Percentiles rank a stretch among this genome's conserved stretches.
phyloP scores from a whole-genome alignment of 2,888 invertebrate species.

The Platycnemis pennipes region DNA sequence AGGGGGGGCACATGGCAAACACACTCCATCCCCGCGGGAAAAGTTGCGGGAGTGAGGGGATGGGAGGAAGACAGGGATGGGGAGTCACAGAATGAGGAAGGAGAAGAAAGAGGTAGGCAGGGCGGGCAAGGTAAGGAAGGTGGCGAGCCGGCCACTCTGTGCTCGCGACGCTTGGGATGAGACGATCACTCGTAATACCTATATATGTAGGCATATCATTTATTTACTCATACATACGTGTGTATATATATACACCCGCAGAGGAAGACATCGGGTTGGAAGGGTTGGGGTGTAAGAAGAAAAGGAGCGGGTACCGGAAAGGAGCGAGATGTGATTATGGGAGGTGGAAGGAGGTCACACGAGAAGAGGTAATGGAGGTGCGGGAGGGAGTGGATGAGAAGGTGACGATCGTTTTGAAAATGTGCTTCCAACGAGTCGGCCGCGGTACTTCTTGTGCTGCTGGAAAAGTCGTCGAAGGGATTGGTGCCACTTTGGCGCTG shows the following conservation, averaged over 20 bases:
- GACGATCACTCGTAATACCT: neutral
- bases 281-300: neutral
- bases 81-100: constrained; percentile 27
- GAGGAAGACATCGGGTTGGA: neutral
- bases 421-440: neutral
- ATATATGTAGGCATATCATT: neutral
- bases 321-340: neutral
- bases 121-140: neutral
- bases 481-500: neutral
- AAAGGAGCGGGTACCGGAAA: neutral
- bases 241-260: neutral
- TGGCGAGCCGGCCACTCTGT: neutral
- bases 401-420: neutral
- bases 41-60: constrained; percentile 15
- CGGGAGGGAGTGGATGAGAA: neutral
- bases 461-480: neutral
- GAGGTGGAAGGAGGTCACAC: neutral
- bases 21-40: constrained; percentile 55
- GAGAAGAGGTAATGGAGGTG: constrained; percentile 4
- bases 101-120: neutral
- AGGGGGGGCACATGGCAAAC: constrained; percentile 43
- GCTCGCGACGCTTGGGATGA: neutral
- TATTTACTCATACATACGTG: neutral
- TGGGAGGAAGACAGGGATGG: neutral
- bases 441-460: neutral